These are phyloP conservation scores for Panzeria rudis DNA, from an alignment of 2,888 invertebrate genomes.

Conservation along the genomic window DNA sequence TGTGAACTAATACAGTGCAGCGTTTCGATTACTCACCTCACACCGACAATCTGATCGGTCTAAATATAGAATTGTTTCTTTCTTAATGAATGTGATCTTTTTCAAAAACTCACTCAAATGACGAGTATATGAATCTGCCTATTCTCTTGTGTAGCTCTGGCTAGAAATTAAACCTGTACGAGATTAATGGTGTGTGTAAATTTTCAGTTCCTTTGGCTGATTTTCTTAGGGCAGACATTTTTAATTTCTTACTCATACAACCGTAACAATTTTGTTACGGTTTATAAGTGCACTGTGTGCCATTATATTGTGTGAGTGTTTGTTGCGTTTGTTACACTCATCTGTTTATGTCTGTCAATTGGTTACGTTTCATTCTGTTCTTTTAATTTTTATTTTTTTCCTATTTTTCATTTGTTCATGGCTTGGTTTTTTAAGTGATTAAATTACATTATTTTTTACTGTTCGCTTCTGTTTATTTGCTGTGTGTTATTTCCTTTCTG, in stretches of 20 bases:
- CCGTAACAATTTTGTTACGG: not conserved
- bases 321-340: slow-evolving; percentile 9
- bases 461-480: slow-evolving; percentile 26
- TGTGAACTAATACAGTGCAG: slow-evolving; percentile 10
- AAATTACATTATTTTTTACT: slow-evolving; percentile 64
- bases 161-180: slow-evolving; percentile 32
- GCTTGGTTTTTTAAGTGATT: slow-evolving; percentile 63
- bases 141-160: slow-evolving; percentile 9
- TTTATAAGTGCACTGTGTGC: not conserved
- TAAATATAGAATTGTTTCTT: slow-evolving; percentile 67
- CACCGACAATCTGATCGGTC: slow-evolving; percentile 50
- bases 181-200: slow-evolving; percentile 34
- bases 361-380: slow-evolving; percentile 21
- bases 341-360: slow-evolving; percentile 51
- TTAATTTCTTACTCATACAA: slow-evolving; percentile 9
- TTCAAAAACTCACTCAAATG: slow-evolving; percentile 55
- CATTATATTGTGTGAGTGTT: not conserved
- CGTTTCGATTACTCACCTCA: slow-evolving; percentile 46
- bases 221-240: slow-evolving; percentile 49
- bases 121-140: not conserved
- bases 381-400: not conserved
- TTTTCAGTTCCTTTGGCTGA: slow-evolving; percentile 47
- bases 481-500: slow-evolving; percentile 39
- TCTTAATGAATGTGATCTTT: slow-evolving; percentile 15
- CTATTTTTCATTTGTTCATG: slow-evolving; percentile 45